Percentiles rank a stretch among this genome's conserved stretches.
These are phyloP conservation scores for Anableps anableps DNA, from an alignment of 2,797 vertebrate species.

Conservation along the genomic window DNA sequence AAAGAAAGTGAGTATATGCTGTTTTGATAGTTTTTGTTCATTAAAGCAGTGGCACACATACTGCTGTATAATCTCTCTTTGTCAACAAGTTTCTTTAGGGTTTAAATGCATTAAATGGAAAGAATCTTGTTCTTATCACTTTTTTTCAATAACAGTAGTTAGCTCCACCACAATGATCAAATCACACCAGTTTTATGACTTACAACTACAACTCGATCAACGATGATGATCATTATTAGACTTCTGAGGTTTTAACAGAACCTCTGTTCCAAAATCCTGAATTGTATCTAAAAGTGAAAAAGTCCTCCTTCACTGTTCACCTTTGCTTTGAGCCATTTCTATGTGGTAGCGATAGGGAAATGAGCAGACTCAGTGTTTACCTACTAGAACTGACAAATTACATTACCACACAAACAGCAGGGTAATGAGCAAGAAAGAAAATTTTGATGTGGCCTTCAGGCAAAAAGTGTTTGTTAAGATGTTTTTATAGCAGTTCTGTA, in stretches of 20 bases:
- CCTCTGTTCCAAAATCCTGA: neutral
- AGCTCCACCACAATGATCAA: neutral
- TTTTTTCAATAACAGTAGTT: neutral
- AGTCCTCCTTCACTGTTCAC: neutral
- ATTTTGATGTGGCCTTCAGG: neutral
- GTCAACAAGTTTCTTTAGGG: neutral
- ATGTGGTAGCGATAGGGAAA: neutral
- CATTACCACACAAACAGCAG: neutral
- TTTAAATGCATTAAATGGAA: neutral
- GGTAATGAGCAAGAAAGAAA: neutral
- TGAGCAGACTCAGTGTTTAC: neutral
- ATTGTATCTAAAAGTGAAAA: neutral
- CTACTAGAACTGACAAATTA: conserved; percentile 2
- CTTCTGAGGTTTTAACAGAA: neutral
- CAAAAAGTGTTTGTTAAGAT: neutral
- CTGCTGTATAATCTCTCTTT: neutral
- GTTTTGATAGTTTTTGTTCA: neutral
- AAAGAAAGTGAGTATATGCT: neutral
- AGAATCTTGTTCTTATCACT: neutral
- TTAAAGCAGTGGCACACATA: neutral
- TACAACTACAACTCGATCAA: neutral
- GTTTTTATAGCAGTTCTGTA: conserved; percentile 1
- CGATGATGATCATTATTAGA: neutral
- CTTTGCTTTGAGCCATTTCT: neutral
- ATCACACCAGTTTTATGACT: neutral